These are phyloP conservation scores for Onychomys torridus DNA, from an alignment of 2,797 vertebrate genomes.

Conservation along the genomic window DNA sequence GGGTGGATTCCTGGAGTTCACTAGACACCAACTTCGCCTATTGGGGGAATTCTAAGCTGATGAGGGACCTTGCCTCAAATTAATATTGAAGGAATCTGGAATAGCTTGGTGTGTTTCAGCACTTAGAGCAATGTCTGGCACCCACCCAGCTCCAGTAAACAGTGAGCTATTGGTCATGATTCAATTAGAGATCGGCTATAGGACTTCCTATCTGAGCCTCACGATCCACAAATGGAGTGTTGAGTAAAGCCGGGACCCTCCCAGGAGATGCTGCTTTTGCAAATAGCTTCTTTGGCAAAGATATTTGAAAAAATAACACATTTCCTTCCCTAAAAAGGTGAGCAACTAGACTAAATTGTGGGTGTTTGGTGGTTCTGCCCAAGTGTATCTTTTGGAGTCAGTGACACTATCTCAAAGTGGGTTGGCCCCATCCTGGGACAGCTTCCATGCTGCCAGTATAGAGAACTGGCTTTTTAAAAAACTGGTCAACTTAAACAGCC, in stretches of 20 bases:
- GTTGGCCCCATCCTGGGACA: not conserved
- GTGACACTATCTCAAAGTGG: not conserved
- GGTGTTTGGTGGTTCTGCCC: not conserved
- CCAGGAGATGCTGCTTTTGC: not conserved
- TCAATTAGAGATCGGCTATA: not conserved
- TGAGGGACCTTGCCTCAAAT: not conserved
- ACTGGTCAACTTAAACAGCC: not conserved
- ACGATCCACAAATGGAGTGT: not conserved
- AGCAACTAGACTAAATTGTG: not conserved
- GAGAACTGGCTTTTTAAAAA: not conserved
- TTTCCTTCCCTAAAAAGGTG: not conserved
- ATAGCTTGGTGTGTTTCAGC: not conserved
- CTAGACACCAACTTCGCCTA: not conserved
- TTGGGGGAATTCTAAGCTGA: not conserved
- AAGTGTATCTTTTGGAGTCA: not conserved
- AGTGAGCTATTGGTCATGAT: not conserved
- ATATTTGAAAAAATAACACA: not conserved
- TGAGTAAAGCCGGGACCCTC: not conserved
- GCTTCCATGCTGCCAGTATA: not conserved
- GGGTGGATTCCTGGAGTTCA: not conserved
- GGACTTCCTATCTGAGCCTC: not conserved
- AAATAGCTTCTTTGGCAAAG: slow-evolving; percentile 3
- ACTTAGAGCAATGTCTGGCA: not conserved
- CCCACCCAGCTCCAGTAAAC: not conserved
- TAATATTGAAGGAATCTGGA: not conserved